phyloP scores from a whole-genome alignment of 2,113 vertebrate species.

The Peucedramus taeniatus region DNA sequence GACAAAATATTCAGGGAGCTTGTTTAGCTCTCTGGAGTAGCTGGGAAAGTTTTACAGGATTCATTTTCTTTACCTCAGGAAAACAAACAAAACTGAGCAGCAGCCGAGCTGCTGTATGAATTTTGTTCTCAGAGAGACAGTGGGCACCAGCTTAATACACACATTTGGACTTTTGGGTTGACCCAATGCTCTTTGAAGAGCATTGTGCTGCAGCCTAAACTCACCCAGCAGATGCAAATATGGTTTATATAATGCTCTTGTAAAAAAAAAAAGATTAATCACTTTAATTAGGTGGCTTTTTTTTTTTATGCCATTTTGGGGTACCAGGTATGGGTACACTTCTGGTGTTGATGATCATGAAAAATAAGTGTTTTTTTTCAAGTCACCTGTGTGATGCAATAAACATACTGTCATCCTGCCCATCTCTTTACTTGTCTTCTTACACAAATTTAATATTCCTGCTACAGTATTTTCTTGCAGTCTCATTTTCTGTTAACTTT shows the following conservation, averaged over 20 bases:
- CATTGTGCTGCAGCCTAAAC: not conserved
- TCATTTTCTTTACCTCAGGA: not conserved
- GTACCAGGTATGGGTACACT: rapidly evolving
- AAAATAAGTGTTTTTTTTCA: not conserved
- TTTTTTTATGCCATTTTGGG: not conserved
- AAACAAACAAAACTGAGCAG: not conserved
- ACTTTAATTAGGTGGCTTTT: not conserved
- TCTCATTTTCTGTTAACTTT: not conserved
- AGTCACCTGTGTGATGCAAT: not conserved
- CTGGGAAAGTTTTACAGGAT: not conserved
- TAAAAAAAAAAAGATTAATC: not conserved
- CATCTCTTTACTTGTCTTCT: not conserved
- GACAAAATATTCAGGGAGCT: not conserved
- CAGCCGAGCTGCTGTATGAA: not conserved
- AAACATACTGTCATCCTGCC: not conserved
- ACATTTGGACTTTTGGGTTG: not conserved
- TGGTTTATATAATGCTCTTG: not conserved
- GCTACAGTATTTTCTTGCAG: not conserved
- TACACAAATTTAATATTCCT: not conserved
- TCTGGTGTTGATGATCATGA: not conserved
- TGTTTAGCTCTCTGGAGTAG: not conserved
- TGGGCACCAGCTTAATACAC: not conserved
- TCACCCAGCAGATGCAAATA: not conserved
- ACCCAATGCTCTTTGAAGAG: not conserved
- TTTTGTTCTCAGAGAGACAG: not conserved